These are phyloP conservation scores for Plectropomus leopardus DNA, from an alignment of 2,113 vertebrate species.

Conservation along the genomic window DNA sequence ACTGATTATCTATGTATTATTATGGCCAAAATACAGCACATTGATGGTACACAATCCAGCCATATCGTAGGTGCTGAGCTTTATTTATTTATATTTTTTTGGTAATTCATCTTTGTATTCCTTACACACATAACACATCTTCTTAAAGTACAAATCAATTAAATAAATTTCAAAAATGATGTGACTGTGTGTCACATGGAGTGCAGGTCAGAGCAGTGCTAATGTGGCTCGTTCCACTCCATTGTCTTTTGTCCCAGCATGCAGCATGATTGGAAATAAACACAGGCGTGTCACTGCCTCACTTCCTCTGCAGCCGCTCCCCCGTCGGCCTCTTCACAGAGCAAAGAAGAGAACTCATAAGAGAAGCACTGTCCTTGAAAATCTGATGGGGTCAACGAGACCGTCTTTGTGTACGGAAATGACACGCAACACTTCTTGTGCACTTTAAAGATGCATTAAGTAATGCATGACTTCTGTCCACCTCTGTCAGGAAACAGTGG, in stretches of 20 bases:
- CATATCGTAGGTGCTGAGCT: too few relatives aligned
- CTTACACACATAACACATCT: too few relatives aligned
- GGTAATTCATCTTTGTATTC: too few relatives aligned
- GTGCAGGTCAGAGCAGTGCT: conserved; percentile 1
- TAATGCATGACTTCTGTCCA: neutral
- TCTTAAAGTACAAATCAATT: too few relatives aligned
- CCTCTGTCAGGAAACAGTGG: neutral
- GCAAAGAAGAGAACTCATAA: neutral
- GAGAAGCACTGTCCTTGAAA: conserved; percentile 18
- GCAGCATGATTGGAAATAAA: conserved; percentile 15
- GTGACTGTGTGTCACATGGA: neutral
- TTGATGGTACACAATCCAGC: too few relatives aligned
- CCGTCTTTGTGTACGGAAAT: conserved; percentile 24
- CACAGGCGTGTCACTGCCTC: conserved; percentile 17
- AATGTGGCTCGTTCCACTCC: conserved; percentile 8
- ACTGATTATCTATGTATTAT: too few relatives aligned
- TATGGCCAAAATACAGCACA: too few relatives aligned
- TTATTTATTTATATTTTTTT: too few relatives aligned
- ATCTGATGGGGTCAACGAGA: neutral
- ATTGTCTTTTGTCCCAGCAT: conserved; percentile 10
- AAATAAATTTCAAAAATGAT: neutral
- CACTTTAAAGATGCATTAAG: conserved; percentile 22
- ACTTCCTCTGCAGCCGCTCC: neutral
- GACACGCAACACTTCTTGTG: conserved; percentile 8
- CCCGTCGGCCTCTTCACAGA: conserved; percentile 3